Conservation (phyloP, 2,797 vertebrate genomes). For the Leptatherina wallacei region DNA sequence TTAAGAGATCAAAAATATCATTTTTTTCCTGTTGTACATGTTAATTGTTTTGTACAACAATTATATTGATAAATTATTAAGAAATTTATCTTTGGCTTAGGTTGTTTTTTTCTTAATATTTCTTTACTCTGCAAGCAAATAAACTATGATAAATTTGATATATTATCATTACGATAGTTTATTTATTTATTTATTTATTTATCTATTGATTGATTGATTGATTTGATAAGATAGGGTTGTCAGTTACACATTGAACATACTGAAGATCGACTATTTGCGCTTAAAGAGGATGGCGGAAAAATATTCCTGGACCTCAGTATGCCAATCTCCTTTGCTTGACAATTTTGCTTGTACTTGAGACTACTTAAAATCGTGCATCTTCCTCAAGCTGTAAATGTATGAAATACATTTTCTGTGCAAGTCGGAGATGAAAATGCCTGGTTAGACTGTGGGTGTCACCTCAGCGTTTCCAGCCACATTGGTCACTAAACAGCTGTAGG, state of each 20-base stretch:
- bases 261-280: neutral
- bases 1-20: neutral
- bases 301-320: neutral
- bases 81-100: neutral
- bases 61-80: neutral
- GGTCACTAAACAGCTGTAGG: constrained; percentile 66
- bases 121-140: neutral
- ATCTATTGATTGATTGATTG: neutral
- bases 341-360: constrained; percentile 21
- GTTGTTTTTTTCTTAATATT: neutral
- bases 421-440: constrained; percentile 70
- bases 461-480: constrained; percentile 57
- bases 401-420: constrained; percentile 71
- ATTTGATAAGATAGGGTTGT: neutral
- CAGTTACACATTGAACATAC: neutral
- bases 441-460: constrained; percentile 76
- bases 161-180: too few species aligned
- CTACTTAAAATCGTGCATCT: constrained; percentile 29
- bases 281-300: neutral
- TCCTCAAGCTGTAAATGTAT: constrained; percentile 19
- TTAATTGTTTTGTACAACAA: neutral
- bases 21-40: neutral
- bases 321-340: neutral
- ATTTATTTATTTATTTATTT: neutral
- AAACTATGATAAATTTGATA: neutral